phyloP scores from a whole-genome alignment of 2,888 invertebrate genomes.

The Diplazon laetatorius region DNA sequence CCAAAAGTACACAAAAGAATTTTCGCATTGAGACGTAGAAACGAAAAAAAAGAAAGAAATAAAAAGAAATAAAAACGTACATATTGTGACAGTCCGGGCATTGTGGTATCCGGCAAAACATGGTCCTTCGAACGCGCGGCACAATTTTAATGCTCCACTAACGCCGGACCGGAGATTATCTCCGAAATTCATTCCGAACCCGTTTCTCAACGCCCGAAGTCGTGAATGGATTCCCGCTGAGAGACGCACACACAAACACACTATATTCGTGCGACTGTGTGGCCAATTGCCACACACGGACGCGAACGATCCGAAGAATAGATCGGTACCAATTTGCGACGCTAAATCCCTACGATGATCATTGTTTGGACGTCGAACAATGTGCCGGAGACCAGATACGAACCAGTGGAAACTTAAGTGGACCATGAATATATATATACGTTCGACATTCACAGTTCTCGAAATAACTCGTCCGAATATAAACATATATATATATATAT shows the following conservation, averaged over 20 bases:
- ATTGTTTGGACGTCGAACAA: conserved; percentile 70
- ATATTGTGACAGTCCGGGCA: conserved; percentile 60
- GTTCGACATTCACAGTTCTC: conserved; percentile 24
- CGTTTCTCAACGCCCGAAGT: conserved; percentile 76
- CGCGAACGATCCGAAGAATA: conserved; percentile 75
- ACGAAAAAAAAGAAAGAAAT: conserved; percentile 26
- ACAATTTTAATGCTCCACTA: conserved; percentile 74
- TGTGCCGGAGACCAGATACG: conserved; percentile 34
- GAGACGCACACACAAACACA: conserved; percentile 43
- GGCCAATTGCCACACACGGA: conserved; percentile 31
- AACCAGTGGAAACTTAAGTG: conserved; percentile 37
- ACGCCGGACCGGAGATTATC: conserved; percentile 74
- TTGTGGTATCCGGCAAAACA: conserved; percentile 62
- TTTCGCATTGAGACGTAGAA: conserved; percentile 32
- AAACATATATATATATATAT: too few species aligned
- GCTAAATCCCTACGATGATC: conserved; percentile 70
- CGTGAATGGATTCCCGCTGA: conserved; percentile 78
- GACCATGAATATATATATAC: not conserved
- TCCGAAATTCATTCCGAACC: conserved; percentile 78
- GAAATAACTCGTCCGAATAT: conserved; percentile 59
- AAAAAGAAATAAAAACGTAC: conserved; percentile 42
- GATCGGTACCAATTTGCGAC: conserved; percentile 79
- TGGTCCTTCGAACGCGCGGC: conserved; percentile 56
- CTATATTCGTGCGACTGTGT: conserved; percentile 8
- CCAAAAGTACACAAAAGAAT: conserved; percentile 14